Percentiles rank a stretch among this genome's conserved stretches.
Evolutionary conservation across 2,113 vertebrate species (phyloP).

Genomic region (Ahaetulla prasina): DNA sequence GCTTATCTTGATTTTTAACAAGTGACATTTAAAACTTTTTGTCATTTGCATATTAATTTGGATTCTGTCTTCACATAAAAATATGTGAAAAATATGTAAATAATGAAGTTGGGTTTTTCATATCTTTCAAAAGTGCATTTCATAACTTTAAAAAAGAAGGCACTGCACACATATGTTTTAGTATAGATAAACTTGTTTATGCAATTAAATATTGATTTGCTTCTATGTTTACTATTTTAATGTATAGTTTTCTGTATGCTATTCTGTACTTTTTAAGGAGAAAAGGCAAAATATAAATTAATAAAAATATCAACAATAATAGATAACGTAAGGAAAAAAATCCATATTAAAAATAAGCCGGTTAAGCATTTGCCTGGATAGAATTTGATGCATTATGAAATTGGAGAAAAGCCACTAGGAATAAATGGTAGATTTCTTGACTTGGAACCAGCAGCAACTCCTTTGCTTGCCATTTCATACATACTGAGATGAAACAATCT

Average conservation of each 20-base stretch:
- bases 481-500: not conserved
- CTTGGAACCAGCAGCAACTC: not conserved
- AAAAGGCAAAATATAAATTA: not conserved
- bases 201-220: not conserved
- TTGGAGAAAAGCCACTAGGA: not conserved
- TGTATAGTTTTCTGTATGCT: not conserved
- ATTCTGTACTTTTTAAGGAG: not conserved
- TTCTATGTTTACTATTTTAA: not conserved
- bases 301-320: not conserved
- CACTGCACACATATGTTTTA: not conserved
- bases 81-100: too few relatives aligned
- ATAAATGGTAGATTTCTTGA: not conserved
- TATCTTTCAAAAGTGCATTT: not conserved
- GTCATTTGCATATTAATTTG: not conserved
- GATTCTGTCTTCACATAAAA: not conserved
- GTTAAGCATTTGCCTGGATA: not conserved
- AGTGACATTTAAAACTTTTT: not conserved
- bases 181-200: not conserved
- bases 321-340: not conserved
- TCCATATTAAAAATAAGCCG: not conserved
- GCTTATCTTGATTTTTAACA: not conserved
- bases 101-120: not conserved
- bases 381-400: not conserved
- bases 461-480: not conserved
- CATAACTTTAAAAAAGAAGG: not conserved